Percentiles rank a stretch among this genome's conserved stretches.
Evolutionary conservation across 2,797 vertebrate genomes (phyloP).

Genomic region (Tokudaia tokunoshimensis): DNA sequence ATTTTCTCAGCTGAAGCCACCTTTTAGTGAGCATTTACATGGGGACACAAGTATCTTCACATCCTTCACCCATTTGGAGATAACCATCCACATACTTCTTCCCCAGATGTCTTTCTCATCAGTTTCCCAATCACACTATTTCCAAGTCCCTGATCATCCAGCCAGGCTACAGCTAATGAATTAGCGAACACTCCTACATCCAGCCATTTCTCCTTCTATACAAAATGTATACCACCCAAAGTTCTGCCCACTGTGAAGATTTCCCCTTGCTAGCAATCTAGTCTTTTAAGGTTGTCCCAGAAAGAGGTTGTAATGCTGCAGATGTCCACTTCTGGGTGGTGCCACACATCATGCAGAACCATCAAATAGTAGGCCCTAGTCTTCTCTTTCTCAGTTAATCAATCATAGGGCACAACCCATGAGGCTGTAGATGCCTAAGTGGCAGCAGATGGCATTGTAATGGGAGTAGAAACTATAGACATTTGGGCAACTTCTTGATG

Average conservation of each 20-base stretch:
- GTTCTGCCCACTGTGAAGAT: background rate
- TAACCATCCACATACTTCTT: background rate
- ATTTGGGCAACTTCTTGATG: background rate
- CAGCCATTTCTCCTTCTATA: background rate
- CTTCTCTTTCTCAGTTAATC: background rate
- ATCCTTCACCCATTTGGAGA: background rate
- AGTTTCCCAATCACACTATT: background rate
- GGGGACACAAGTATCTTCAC: background rate
- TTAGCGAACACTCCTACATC: background rate
- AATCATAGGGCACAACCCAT: background rate
- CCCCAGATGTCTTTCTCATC: background rate
- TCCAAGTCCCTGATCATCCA: background rate
- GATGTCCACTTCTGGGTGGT: background rate
- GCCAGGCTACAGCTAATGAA: background rate
- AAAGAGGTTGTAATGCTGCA: background rate
- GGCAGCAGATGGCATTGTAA: background rate
- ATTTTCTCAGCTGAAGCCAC: background rate
- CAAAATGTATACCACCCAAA: background rate
- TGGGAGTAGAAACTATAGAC: background rate
- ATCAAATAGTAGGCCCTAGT: background rate
- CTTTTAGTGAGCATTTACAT: background rate
- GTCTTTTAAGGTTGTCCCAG: background rate
- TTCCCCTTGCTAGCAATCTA: background rate
- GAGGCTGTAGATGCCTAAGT: background rate
- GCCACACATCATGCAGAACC: background rate